Evolutionary conservation across 2,797 vertebrate genomes (phyloP).

Genomic region (Remorina albescens): DNA sequence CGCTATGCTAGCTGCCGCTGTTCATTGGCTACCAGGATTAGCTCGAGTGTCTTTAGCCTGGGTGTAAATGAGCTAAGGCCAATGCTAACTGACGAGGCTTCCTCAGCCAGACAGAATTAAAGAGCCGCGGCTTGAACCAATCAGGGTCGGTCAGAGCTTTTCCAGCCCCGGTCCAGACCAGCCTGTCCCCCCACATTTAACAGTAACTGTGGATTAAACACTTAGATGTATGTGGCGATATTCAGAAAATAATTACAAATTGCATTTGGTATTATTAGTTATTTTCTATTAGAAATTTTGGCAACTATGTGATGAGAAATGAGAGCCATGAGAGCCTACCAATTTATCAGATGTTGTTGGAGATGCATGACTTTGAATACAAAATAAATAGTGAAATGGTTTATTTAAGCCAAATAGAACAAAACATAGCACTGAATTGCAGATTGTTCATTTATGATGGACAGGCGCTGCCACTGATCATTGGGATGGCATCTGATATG

Average conservation of each 20-base stretch:
- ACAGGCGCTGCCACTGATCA: conserved; percentile 50
- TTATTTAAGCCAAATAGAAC: no score
- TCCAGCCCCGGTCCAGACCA: background rate
- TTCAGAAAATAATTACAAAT: no score
- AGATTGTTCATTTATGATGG: conserved; percentile 30
- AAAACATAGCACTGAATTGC: no score
- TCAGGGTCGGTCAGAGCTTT: conserved; percentile 18
- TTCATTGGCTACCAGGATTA: background rate
- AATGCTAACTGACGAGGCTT: conserved; percentile 29
- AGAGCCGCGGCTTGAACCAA: conserved; percentile 67
- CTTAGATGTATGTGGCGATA: no score
- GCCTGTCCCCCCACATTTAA: no score
- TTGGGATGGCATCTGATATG: conserved; percentile 88
- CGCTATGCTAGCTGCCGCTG: conserved; percentile 10
- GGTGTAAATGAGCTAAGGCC: conserved; percentile 45
- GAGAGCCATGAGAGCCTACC: no score
- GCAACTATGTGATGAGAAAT: background rate
- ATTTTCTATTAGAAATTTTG: no score
- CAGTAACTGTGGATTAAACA: no score
- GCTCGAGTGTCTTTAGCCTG: conserved; percentile 24
- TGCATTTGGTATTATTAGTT: background rate
- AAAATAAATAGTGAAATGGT: background rate
- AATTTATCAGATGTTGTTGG: background rate
- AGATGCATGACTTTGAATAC: background rate
- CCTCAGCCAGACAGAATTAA: conserved; percentile 61